Conservation (phyloP, 2,113 vertebrate species). For the Semnopithecus entellus region DNA sequence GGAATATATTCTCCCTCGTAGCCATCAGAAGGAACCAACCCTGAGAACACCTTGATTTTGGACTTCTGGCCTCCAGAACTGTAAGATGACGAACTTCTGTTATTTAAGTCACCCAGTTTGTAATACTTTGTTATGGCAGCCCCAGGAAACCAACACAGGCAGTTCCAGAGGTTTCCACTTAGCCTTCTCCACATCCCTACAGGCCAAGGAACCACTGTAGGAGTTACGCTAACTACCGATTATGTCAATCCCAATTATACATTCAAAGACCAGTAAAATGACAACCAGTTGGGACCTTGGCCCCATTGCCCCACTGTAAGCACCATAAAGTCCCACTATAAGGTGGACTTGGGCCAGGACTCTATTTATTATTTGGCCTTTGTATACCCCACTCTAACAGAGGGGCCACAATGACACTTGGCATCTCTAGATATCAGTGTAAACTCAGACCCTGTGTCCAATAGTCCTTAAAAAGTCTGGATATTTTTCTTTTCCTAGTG, state of each 20-base stretch:
- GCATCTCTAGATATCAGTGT: neutral
- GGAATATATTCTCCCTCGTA: neutral
- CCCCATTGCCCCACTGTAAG: neutral
- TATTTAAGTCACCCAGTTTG: neutral
- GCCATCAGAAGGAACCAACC: neutral
- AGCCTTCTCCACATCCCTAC: neutral
- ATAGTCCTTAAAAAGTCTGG: neutral
- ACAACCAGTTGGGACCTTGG: neutral
- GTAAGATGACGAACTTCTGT: neutral
- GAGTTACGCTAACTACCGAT: neutral
- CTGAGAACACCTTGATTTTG: neutral
- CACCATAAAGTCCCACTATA: neutral
- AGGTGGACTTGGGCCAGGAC: neutral
- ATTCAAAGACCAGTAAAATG: neutral
- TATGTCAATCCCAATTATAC: neutral
- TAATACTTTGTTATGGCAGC: neutral
- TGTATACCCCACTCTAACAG: neutral
- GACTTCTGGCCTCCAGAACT: neutral
- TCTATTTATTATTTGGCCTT: neutral
- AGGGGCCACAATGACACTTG: neutral
- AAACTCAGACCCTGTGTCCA: neutral
- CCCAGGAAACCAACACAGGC: neutral
- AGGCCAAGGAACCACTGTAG: neutral
- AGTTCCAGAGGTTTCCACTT: neutral
- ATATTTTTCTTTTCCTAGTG: neutral